Conservation (phyloP, 2,113 vertebrate genomes). For the Callipepla californica region DNA sequence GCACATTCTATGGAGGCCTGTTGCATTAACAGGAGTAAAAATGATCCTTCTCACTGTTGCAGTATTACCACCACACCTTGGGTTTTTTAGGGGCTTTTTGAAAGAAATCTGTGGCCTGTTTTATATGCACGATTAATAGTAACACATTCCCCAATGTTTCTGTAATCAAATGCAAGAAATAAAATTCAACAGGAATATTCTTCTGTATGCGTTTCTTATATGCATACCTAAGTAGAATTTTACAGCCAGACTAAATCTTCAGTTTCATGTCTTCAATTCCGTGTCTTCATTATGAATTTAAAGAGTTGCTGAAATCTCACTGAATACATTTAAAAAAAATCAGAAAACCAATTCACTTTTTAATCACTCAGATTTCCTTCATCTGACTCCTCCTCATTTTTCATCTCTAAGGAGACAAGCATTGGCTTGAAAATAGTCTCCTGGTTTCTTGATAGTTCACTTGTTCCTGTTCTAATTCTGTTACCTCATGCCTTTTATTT, state of each 20-base stretch:
- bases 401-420: constrained; percentile 64
- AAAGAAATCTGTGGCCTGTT: constrained; percentile 22
- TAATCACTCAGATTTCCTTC: constrained; percentile 43
- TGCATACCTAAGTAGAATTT: not conserved
- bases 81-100: constrained; percentile 17
- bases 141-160: constrained; percentile 27
- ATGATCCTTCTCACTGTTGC: not conserved
- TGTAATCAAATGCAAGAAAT: not conserved
- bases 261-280: not conserved
- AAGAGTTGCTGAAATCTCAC: constrained; percentile 5
- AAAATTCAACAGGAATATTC: constrained; percentile 14
- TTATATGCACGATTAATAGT: constrained; percentile 48
- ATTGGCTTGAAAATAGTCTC: constrained; percentile 51
- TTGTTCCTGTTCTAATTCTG: constrained; percentile 19
- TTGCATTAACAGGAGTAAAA: constrained; percentile 32
- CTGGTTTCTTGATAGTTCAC: constrained; percentile 11
- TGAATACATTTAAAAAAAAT: not conserved
- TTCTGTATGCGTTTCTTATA: not conserved
- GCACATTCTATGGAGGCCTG: constrained; percentile 14
- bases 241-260: not conserved
- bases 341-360: constrained; percentile 16
- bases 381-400: constrained; percentile 52
- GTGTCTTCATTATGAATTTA: constrained; percentile 2
- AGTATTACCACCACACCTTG: not conserved
- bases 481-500: constrained; percentile 27